phyloP scores from a whole-genome alignment of 1,140 invertebrate species.

The Acromyrmex heyeri region DNA sequence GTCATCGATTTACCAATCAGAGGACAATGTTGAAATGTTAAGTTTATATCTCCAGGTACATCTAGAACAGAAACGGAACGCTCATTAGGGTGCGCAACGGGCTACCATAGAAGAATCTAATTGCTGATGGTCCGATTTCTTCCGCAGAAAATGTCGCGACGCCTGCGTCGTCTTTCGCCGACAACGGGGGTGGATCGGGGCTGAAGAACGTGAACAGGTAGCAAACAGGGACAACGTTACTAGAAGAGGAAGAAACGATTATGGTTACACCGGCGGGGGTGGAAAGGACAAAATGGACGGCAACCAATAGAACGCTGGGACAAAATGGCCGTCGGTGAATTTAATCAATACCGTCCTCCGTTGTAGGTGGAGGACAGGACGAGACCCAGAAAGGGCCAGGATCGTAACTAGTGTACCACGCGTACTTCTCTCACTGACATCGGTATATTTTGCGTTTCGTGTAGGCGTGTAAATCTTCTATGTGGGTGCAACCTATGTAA shows the following conservation, averaged over 20 bases:
- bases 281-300: slow-evolving; percentile 84
- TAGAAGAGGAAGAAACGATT: slow-evolving; percentile 61
- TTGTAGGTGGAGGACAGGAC: slow-evolving; percentile 75
- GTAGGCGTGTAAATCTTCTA: slow-evolving; percentile 20
- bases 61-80: slow-evolving; percentile 22
- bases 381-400: slow-evolving; percentile 73
- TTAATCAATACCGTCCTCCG: slow-evolving; percentile 85
- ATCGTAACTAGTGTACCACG: slow-evolving; percentile 75
- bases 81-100: not conserved
- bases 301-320: slow-evolving; percentile 81
- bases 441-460: slow-evolving; percentile 54
- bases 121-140: slow-evolving; percentile 71
- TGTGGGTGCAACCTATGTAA: slow-evolving; percentile 1
- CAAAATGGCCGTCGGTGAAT: slow-evolving; percentile 85
- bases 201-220: slow-evolving; percentile 48
- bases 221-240: slow-evolving; percentile 19
- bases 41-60: not conserved
- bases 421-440: slow-evolving; percentile 59
- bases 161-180: slow-evolving; percentile 75
- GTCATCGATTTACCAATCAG: not conserved
- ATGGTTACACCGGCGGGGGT: slow-evolving; percentile 29
- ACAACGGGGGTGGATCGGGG: slow-evolving; percentile 60
- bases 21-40: not conserved
- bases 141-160: slow-evolving; percentile 80
- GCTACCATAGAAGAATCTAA: slow-evolving; percentile 57